Evolutionary conservation across 1,140 invertebrate species (phyloP).

Genomic region (Yoshiicerus persimilis): DNA sequence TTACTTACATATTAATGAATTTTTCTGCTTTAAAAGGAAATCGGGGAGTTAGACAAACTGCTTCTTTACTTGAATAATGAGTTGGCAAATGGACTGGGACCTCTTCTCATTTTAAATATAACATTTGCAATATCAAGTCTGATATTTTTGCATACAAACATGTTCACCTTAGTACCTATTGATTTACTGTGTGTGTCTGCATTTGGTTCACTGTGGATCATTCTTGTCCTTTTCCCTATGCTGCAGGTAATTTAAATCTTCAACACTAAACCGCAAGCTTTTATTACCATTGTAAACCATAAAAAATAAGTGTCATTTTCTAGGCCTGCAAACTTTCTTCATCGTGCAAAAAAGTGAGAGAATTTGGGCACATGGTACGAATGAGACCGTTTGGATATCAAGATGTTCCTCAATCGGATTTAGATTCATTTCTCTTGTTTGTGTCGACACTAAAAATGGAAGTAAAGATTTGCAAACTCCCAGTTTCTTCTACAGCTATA

Average conservation of each 20-base stretch:
- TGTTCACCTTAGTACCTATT: conserved; percentile 60
- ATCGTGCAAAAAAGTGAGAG: conserved; percentile 68
- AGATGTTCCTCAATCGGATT: conserved; percentile 68
- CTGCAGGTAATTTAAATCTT: conserved; percentile 61
- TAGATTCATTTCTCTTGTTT: conserved; percentile 74
- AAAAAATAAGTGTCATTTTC: conserved; percentile 48
- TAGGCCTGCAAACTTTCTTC: conserved; percentile 76
- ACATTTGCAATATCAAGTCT: conserved; percentile 69
- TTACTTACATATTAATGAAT: conserved; percentile 38
- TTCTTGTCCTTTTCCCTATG: conserved; percentile 68
- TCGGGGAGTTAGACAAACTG: conserved; percentile 72
- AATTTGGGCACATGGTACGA: conserved; percentile 72
- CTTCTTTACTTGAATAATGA: conserved; percentile 73
- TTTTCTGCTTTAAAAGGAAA: conserved; percentile 59
- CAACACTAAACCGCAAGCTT: background rate
- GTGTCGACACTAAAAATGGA: conserved; percentile 71
- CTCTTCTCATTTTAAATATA: conserved; percentile 72
- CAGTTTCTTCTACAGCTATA: conserved; percentile 56
- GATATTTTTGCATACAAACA: conserved; percentile 65
- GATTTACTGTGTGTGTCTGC: conserved; percentile 60
- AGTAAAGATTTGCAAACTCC: conserved; percentile 70
- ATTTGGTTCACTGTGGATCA: conserved; percentile 68
- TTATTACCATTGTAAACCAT: background rate
- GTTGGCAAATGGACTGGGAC: conserved; percentile 69
- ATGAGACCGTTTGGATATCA: conserved; percentile 77